Conservation (phyloP, 2,797 vertebrate species). For the Lithobates pipiens region DNA sequence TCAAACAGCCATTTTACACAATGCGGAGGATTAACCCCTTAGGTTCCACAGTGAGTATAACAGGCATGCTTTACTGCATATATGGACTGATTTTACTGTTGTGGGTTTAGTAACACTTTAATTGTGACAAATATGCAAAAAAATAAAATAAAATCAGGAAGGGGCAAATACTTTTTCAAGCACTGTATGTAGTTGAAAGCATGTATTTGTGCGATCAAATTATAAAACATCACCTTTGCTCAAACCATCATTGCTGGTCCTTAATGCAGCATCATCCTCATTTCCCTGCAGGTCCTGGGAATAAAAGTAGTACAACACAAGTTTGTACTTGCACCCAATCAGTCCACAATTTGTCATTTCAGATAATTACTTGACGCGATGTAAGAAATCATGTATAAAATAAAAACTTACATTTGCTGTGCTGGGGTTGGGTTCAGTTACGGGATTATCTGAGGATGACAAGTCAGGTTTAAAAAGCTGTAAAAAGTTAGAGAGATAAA, state of each 20-base stretch:
- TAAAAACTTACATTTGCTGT: slow-evolving; percentile 66
- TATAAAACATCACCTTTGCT: slow-evolving; percentile 15
- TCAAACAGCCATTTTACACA: too few species aligned
- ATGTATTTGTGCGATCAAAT: too few species aligned
- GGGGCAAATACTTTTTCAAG: too few species aligned
- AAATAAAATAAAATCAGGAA: too few species aligned
- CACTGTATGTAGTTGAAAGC: too few species aligned
- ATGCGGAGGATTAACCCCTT: too few species aligned
- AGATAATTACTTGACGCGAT: neutral
- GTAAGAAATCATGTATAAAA: neutral
- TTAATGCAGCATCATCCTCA: neutral
- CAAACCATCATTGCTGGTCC: neutral
- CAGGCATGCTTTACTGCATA: too few species aligned
- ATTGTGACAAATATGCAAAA: too few species aligned
- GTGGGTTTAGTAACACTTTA: too few species aligned
- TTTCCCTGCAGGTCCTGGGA: neutral
- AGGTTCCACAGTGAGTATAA: too few species aligned
- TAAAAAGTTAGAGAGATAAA: slow-evolving; percentile 54
- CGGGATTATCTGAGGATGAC: slow-evolving; percentile 64
- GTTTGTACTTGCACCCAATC: neutral
- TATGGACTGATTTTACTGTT: too few species aligned
- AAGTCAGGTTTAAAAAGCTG: slow-evolving; percentile 69
- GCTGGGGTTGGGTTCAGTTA: slow-evolving; percentile 63
- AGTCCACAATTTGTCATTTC: neutral
- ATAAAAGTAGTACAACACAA: neutral